Base-by-base conservation (phyloP, 2,113 vertebrate genomes). In the Dicrurus megarhynchus region DNA sequence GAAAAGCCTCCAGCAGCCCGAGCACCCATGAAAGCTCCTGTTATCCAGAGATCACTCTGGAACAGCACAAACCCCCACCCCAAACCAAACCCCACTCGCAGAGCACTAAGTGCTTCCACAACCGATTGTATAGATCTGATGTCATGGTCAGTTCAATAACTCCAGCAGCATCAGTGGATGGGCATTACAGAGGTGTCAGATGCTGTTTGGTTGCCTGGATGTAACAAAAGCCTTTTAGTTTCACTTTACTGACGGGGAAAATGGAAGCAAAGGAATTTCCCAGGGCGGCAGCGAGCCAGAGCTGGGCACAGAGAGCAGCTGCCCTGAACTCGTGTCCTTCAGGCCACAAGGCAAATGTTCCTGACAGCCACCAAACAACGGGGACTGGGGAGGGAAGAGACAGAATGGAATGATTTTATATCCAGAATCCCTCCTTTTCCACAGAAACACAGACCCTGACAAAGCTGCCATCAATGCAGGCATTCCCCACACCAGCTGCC, bases 221-320 rank as follows among this genome's bases (percentile, higher is more conserved):
- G 42, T 33, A 83, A 87, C 65, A 57, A 89, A 91, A 89, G 41
- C 75, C 63, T 89, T 91, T 94, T 87, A 85, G 78, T 83, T 94
- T 91, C 78, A 79, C 90, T 91, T 91, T 90, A n/a, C 50, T 73
- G 84, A 84, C 13, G 67, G 81, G 81, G 67, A 95, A 93, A 94
- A 87, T 76, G 89, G 89, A 73, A 91, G 78, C 70, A 24, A 70
- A 87, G 84, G 53, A 91, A 84, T 90, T 89, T 63, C 55, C 42
- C 60, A 71, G 67, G 77, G 84, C 4, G 0, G 78, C 81, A 68
- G 41, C 7, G 10, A 75, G 75, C 57, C 91, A 94, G 37, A 79
- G 67, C 74, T 42, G 69, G 53, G 77, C 41, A 33, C 5, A 49
- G 75, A 83, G 64, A 17, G 57, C 61, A 56, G 87, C 27, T 79